Evolutionary conservation across 35 echinoderm and acorn worm species (phyloP).

Genomic region (Apostichopus californicus): DNA sequence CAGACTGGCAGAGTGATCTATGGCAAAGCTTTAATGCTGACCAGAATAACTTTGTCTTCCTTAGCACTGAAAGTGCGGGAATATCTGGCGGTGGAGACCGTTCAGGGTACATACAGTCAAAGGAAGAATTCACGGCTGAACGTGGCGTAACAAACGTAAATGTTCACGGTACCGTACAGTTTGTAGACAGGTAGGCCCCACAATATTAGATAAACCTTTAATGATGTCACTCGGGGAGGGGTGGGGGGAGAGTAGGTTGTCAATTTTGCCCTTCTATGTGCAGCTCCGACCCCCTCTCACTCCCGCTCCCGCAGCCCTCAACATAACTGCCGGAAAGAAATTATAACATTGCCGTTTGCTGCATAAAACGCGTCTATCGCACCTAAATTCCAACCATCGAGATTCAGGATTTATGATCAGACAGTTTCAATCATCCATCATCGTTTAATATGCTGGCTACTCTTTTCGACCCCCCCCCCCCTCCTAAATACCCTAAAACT

Average conservation of each 20-base stretch:
- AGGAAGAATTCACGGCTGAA: neutral
- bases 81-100: slow-evolving; percentile 23
- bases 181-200: slow-evolving; percentile 39
- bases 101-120: slow-evolving; percentile 28
- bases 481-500: too few relatives aligned
- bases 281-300: neutral
- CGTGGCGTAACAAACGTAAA: neutral
- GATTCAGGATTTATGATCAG: too few relatives aligned
- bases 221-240: neutral
- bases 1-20: slow-evolving; percentile 16
- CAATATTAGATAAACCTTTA: neutral
- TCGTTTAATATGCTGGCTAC: too few relatives aligned
- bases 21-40: slow-evolving; percentile 7
- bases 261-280: neutral
- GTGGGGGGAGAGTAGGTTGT: neutral
- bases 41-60: slow-evolving; percentile 24
- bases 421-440: too few relatives aligned
- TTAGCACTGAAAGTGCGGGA: slow-evolving; percentile 46
- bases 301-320: too few relatives aligned
- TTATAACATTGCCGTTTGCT: too few relatives aligned
- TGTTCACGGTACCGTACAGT: slow-evolving; percentile 30
- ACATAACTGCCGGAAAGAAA: too few relatives aligned
- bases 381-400: too few relatives aligned
- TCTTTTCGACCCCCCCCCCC: too few relatives aligned
- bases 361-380: too few relatives aligned